Evolutionary conservation across 2,888 invertebrate genomes (phyloP).

Genomic region (Polydrusus tereticollis): DNA sequence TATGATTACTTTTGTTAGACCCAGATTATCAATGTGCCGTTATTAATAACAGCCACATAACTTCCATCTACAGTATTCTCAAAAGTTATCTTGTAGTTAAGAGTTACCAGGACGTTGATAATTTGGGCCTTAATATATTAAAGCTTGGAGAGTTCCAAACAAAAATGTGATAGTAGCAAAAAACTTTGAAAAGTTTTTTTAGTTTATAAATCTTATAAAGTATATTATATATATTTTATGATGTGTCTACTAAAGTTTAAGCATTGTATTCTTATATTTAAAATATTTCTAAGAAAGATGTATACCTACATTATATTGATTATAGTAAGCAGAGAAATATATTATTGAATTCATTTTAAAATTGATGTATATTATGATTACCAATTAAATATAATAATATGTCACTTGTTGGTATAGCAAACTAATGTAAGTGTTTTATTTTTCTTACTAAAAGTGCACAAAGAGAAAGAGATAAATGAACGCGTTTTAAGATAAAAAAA

Average conservation of each 20-base stretch:
- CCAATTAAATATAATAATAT: slow-evolving; percentile 43
- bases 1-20: slow-evolving; percentile 46
- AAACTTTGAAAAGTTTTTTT: slow-evolving; percentile 63
- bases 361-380: slow-evolving; percentile 47
- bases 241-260: slow-evolving; percentile 52
- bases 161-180: slow-evolving; percentile 65
- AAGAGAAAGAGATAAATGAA: too few species aligned
- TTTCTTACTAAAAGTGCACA: not conserved
- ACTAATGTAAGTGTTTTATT: slow-evolving; percentile 20
- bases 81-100: too few species aligned
- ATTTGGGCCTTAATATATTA: too few species aligned
- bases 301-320: slow-evolving; percentile 41
- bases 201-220: slow-evolving; percentile 57
- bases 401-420: slow-evolving; percentile 43
- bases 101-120: too few species aligned
- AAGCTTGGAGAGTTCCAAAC: slow-evolving; percentile 57
- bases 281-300: slow-evolving; percentile 32
- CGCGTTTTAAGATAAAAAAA: too few species aligned
- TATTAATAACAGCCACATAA: too few species aligned
- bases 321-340: slow-evolving; percentile 23
- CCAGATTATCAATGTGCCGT: too few species aligned
- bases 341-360: slow-evolving; percentile 38
- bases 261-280: slow-evolving; percentile 51
- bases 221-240: slow-evolving; percentile 65
- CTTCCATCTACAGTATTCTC: too few species aligned